Evolutionary conservation across 2,888 invertebrate species (phyloP).

Genomic region (Mayetiola destructor): DNA sequence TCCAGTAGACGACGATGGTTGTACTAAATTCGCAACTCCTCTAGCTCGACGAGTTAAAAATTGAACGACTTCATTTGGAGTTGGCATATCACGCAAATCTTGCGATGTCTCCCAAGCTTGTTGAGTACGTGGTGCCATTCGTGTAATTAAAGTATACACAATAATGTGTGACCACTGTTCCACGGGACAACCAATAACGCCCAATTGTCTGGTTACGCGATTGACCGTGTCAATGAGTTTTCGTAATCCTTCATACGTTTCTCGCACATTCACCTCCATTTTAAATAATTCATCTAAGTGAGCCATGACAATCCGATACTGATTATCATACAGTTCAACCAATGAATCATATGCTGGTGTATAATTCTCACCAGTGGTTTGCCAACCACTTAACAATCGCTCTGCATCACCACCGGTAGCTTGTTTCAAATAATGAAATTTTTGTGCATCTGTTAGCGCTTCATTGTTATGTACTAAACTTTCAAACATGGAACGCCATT

Average conservation of each 20-base stretch:
- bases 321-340: background rate
- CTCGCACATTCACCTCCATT: background rate
- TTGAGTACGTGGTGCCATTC: background rate
- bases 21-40: too few species aligned
- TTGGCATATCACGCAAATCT: background rate
- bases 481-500: background rate
- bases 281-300: background rate
- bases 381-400: background rate
- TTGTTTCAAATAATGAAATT: background rate
- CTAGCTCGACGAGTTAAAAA: background rate
- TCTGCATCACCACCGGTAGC: background rate
- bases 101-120: background rate
- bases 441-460: background rate
- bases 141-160: background rate
- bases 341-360: background rate
- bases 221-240: background rate
- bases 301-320: background rate
- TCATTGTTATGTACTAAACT: background rate
- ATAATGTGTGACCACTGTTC: background rate
- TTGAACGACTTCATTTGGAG: background rate
- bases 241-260: background rate
- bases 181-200: background rate
- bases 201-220: background rate
- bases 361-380: background rate
- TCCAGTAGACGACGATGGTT: background rate